Conservation (phyloP, 2,888 invertebrate genomes). For the Diabrotica balteata region DNA sequence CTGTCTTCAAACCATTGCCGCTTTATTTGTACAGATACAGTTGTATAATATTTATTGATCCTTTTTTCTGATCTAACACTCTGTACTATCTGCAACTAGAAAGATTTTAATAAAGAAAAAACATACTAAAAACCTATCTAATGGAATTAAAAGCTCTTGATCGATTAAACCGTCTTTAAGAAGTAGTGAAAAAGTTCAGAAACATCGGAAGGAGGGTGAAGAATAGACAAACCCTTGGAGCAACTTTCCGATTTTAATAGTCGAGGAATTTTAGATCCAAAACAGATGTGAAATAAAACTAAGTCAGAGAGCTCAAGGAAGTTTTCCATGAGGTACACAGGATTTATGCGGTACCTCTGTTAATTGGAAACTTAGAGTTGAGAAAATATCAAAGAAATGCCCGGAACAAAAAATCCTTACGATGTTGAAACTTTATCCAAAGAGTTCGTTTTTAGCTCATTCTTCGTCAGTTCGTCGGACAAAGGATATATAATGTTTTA, state of each 20-base stretch:
- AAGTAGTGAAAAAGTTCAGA: constrained; percentile 25
- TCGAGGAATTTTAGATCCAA: constrained; percentile 22
- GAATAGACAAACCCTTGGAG: constrained; percentile 27
- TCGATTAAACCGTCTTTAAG: constrained; percentile 37
- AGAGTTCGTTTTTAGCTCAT: too few species aligned
- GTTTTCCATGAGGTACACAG: constrained; percentile 7
- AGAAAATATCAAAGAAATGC: constrained; percentile 16
- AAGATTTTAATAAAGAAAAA: constrained; percentile 13
- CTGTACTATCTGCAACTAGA: too few species aligned
- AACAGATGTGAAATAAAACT: constrained; percentile 21
- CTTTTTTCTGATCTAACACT: too few species aligned
- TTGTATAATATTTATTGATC: too few species aligned
- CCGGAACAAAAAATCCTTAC: not conserved
- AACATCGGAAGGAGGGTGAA: constrained; percentile 9
- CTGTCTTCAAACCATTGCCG: too few species aligned
- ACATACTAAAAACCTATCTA: constrained; percentile 31
- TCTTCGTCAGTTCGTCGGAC: too few species aligned
- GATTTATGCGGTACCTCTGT: constrained; percentile 24
- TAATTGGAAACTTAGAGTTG: constrained; percentile 24
- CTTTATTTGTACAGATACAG: too few species aligned
- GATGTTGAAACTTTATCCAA: not conserved
- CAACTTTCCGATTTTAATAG: constrained; percentile 18
- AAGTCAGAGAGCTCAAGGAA: not conserved
- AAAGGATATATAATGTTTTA: too few species aligned
- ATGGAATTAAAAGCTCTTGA: constrained; percentile 41